Evolutionary conservation across 2,797 vertebrate species (phyloP).

Genomic region (Lagorchestes hirsutus): DNA sequence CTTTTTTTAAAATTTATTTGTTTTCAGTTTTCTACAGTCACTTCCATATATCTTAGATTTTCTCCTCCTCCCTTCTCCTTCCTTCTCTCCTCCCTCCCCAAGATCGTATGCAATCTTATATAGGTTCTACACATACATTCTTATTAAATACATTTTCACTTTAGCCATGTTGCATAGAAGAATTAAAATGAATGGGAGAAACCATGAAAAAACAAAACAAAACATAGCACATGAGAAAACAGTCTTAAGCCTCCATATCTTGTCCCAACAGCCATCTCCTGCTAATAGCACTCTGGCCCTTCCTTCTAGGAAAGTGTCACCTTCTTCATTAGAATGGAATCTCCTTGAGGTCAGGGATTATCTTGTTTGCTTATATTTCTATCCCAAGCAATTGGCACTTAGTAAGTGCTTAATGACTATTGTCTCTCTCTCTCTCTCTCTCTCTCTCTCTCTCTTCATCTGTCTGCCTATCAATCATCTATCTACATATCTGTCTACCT

Average conservation of each 20-base stretch:
- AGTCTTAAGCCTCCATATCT: background rate
- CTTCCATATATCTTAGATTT: no score
- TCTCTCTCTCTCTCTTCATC: background rate
- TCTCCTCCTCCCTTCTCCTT: no score
- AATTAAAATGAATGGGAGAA: no score
- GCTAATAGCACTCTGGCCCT: background rate
- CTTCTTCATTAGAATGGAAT: background rate
- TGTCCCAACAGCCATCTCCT: background rate
- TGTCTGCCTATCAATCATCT: background rate
- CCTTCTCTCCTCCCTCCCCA: no score
- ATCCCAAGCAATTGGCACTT: background rate
- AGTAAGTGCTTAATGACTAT: background rate
- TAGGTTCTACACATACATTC: no score
- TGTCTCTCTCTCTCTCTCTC: background rate
- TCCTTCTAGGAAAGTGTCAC: background rate
- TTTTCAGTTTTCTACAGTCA: no score
- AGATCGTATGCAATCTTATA: no score
- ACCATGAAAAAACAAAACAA: no score
- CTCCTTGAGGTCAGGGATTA: background rate
- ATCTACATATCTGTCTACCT: background rate
- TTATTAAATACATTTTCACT: no score
- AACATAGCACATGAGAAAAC: no score
- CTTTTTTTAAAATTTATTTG: background rate
- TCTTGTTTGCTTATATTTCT: background rate
- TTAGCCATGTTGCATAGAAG: no score